A percentile compares a stretch with the other conserved stretches of the same genome.
phyloP scores from a whole-genome alignment of 1,140 invertebrate species.

The Saccostrea glomerata region DNA sequence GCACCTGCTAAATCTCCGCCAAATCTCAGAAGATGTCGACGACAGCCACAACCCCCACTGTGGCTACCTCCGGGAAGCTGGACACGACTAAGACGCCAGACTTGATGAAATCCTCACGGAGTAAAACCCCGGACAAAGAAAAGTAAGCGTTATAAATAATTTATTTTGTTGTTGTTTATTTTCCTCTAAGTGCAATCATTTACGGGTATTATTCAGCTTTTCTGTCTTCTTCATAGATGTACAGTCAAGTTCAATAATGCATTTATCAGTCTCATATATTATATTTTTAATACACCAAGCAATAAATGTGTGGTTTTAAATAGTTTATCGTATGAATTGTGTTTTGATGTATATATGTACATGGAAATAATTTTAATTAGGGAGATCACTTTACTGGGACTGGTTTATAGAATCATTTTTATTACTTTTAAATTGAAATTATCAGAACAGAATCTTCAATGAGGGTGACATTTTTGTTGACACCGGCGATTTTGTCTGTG shows the following conservation, averaged over 20 bases:
- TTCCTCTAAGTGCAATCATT: too few species aligned
- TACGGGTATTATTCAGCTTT: too few species aligned
- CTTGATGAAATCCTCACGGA: background rate
- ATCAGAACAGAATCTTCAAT: background rate
- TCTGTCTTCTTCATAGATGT: too few species aligned
- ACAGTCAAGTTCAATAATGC: too few species aligned
- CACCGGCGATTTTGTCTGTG: background rate
- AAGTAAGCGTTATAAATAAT: background rate
- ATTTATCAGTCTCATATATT: too few species aligned
- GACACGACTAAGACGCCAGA: slow-evolving; percentile 24
- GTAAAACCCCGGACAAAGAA: slow-evolving; percentile 36
- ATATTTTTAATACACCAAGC: too few species aligned
- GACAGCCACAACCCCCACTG: slow-evolving; percentile 14
- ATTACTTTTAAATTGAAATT: background rate
- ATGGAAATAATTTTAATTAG: too few species aligned
- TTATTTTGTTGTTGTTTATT: too few species aligned
- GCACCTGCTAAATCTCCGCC: background rate
- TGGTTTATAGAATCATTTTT: background rate
- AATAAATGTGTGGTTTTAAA: too few species aligned
- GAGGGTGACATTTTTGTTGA: background rate
- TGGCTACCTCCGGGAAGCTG: background rate
- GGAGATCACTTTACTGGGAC: too few species aligned
- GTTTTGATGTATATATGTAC: too few species aligned
- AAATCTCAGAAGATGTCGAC: slow-evolving; percentile 19
- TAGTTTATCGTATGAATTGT: too few species aligned